phyloP scores from a whole-genome alignment of 1,140 invertebrate genomes.

The Conus betulinus region DNA sequence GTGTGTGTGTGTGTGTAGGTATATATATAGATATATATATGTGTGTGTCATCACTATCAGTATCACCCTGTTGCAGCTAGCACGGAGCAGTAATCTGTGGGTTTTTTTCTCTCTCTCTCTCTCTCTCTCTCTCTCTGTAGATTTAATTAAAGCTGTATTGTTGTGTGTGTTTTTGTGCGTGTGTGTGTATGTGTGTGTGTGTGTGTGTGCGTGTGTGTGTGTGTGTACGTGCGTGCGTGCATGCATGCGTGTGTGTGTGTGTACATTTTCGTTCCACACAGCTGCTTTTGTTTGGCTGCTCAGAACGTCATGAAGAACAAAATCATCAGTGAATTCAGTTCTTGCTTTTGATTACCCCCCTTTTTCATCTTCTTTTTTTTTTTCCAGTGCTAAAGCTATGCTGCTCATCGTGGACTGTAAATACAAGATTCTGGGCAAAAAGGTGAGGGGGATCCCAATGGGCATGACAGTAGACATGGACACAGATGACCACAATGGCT shows the following conservation, averaged over 20 bases:
- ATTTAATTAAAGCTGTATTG: no score
- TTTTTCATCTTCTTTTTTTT: not conserved
- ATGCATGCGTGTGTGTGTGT: not conserved
- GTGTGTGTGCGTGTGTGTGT: not conserved
- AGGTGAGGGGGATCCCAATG: conserved; percentile 25
- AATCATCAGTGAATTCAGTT: not conserved
- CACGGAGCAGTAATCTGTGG: no score
- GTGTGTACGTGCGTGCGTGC: not conserved
- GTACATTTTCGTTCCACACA: not conserved
- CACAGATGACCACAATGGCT: conserved; percentile 17
- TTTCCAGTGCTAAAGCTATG: conserved; percentile 75
- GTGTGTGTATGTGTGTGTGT: no score
- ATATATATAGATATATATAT: no score
- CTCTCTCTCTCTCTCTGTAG: no score
- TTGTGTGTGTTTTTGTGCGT: no score
- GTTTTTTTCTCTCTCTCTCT: no score
- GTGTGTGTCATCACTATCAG: no score
- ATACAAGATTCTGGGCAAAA: conserved; percentile 55
- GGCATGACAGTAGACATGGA: conserved; percentile 2
- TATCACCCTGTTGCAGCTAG: no score
- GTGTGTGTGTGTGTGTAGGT: no score
- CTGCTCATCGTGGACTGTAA: conserved; percentile 76
- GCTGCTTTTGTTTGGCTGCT: no score
- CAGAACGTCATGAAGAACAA: no score
- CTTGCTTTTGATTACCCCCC: not conserved